A percentile compares a stretch with the other conserved stretches of the same genome.
phyloP scores from a whole-genome alignment of 2,888 invertebrate species.

The Aricia artaxerxes region DNA sequence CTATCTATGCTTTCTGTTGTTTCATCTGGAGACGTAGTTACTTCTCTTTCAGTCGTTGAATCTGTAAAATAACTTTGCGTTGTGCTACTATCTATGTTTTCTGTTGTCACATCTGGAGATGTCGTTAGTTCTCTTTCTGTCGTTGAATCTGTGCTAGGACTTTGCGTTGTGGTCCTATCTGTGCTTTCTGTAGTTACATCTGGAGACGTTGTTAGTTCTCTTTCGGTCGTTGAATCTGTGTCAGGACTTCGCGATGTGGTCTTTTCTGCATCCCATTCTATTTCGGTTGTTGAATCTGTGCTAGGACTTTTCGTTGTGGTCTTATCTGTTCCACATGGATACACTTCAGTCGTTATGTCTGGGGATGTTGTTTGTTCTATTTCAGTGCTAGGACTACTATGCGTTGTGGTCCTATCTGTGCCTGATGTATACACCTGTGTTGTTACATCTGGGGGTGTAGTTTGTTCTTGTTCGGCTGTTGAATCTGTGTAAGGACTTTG shows the following conservation, averaged over 20 bases:
- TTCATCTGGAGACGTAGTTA: not conserved
- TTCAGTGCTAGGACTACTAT: not conserved
- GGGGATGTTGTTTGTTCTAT: not conserved
- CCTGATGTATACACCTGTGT: not conserved
- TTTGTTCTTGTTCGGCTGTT: not conserved
- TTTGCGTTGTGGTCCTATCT: not conserved
- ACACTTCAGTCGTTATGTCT: not conserved
- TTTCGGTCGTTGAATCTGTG: too few species aligned
- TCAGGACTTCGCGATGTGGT: too few species aligned
- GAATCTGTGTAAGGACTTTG: not conserved
- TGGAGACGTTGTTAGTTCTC: too few species aligned
- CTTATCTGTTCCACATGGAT: not conserved
- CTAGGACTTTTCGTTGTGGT: too few species aligned
- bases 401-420: not conserved
- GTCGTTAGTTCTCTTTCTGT: constrained; percentile 21
- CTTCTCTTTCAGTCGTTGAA: constrained; percentile 2
- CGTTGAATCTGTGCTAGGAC: not conserved
- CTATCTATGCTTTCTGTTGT: not conserved
- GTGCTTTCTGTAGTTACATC: too few species aligned
- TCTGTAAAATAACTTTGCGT: not conserved
- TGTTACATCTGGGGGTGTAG: not conserved
- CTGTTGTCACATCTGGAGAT: not conserved
- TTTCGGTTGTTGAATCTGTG: too few species aligned
- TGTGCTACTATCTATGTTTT: not conserved
- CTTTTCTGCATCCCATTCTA: too few species aligned